Conservation (phyloP, 2,888 invertebrate species). For the Lasioglossum marginatum region DNA sequence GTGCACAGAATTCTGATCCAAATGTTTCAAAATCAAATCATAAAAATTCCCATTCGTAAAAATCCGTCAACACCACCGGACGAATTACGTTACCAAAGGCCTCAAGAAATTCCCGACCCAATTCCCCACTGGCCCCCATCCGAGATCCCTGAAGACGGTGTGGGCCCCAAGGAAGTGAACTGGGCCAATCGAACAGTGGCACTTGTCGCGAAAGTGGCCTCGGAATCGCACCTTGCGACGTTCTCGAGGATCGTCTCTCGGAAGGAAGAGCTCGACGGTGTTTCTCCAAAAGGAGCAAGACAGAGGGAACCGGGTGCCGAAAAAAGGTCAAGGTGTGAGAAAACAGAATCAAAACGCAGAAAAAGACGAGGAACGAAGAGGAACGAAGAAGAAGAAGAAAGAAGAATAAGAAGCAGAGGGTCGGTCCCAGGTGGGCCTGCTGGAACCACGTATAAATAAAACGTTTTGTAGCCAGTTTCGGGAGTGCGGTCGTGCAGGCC, state of each 20-base stretch:
- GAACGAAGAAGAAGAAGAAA: constrained; percentile 24
- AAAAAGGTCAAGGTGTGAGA: constrained; percentile 9
- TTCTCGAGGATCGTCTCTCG: constrained; percentile 16
- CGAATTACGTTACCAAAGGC: neutral
- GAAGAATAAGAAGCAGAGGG: constrained; percentile 24
- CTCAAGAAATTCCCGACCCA: neutral
- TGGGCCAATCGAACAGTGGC: constrained; percentile 56
- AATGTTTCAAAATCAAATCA: neutral
- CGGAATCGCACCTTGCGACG: constrained; percentile 63
- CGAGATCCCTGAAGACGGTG: neutral
- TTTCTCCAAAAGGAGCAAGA: neutral
- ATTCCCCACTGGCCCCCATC: neutral
- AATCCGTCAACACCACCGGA: neutral
- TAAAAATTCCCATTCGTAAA: neutral
- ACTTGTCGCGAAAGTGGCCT: constrained; percentile 72
- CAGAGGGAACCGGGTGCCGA: neutral
- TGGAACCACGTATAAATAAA: constrained; percentile 73
- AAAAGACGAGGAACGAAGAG: constrained; percentile 53
- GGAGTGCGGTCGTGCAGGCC: constrained; percentile 77
- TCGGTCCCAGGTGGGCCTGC: constrained; percentile 34
- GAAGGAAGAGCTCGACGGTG: neutral
- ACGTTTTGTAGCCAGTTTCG: constrained; percentile 77
- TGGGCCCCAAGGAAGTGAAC: neutral
- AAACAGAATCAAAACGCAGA: constrained; percentile 44
- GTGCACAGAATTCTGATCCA: neutral